These are phyloP conservation scores for Spisula subtruncata DNA, from an alignment of 2,888 invertebrate genomes.

Conservation along the genomic window DNA sequence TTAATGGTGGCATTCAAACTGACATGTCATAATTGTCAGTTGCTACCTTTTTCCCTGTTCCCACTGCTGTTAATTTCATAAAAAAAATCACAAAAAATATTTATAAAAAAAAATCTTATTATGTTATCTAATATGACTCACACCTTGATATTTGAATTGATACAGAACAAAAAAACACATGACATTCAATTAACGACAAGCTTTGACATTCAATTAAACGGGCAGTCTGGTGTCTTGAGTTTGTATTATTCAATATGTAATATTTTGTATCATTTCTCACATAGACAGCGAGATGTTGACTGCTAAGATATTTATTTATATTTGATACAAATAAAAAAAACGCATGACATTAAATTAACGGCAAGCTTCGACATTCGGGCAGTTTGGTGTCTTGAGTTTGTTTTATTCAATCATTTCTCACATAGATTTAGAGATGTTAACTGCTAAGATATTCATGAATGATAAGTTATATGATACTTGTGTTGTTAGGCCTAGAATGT, in stretches of 20 bases:
- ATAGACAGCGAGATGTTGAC: too few species aligned
- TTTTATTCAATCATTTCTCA: not conserved
- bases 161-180: not conserved
- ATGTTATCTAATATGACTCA: not conserved
- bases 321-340: not conserved
- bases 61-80: slow-evolving; percentile 5
- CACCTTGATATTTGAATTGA: slow-evolving; percentile 21
- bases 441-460: not conserved
- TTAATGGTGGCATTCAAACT: not conserved
- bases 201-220: not conserved
- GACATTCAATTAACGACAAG: not conserved
- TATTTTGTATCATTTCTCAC: not conserved
- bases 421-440: not conserved
- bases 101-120: not conserved
- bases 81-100: not conserved
- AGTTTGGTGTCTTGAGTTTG: not conserved
- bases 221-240: not conserved
- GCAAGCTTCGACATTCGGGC: not conserved
- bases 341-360: not conserved
- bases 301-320: slow-evolving; percentile 3
- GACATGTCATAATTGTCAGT: slow-evolving; percentile 6
- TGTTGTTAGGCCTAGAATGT: not conserved
- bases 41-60: not conserved
- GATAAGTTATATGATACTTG: not conserved
- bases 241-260: not conserved